These are phyloP conservation scores for Hemibagrus guttatus DNA, from an alignment of 2,797 vertebrate genomes.

Conservation along the genomic window DNA sequence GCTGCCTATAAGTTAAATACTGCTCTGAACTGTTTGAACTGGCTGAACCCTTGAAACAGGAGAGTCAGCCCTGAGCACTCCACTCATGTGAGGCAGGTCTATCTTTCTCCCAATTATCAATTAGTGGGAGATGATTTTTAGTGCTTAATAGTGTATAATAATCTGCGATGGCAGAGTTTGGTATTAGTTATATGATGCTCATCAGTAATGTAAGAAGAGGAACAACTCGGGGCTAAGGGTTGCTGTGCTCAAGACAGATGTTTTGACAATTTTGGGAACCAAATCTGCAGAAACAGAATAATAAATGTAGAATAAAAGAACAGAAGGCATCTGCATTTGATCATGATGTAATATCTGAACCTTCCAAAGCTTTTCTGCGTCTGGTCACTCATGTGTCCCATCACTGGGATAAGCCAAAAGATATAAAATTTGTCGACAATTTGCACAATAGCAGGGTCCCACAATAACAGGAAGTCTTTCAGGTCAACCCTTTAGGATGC, in stretches of 20 bases:
- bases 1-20: neutral
- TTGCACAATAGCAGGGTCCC: conserved; percentile 59
- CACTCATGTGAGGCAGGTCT: neutral
- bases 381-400: conserved; percentile 26
- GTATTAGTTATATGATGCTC: neutral
- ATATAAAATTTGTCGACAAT: conserved; percentile 68
- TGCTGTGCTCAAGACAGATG: neutral
- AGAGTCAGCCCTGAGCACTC: neutral
- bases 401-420: conserved; percentile 55
- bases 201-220: neutral
- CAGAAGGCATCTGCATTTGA: conserved; percentile 52
- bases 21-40: neutral
- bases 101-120: neutral
- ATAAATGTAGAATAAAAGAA: conserved; percentile 52
- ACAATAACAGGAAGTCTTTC: conserved; percentile 73
- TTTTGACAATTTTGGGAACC: conserved; percentile 2
- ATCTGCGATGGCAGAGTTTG: neutral
- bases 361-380: conserved; percentile 56
- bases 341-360: conserved; percentile 53
- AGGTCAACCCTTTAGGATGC: conserved; percentile 57
- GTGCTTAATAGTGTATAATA: neutral
- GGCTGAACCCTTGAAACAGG: neutral
- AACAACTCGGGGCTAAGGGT: neutral
- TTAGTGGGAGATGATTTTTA: neutral
- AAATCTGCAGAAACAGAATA: conserved; percentile 22